These are phyloP conservation scores for Onthophagus taurus DNA, from an alignment of 1,140 invertebrate genomes.

Conservation along the genomic window DNA sequence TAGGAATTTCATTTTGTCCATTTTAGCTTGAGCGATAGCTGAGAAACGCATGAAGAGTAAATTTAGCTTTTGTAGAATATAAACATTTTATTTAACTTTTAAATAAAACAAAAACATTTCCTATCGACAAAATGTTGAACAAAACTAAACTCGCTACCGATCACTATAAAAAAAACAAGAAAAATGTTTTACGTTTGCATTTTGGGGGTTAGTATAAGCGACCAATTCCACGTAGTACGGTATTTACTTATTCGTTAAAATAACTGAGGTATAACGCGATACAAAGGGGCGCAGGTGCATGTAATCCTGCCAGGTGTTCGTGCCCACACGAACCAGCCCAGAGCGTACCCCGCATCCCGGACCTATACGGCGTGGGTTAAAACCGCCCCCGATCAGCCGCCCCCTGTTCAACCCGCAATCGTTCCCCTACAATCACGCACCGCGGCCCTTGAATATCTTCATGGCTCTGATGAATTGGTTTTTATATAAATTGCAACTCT, in stretches of 20 bases:
- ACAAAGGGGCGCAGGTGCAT: slow-evolving; percentile 12
- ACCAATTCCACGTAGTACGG: too few species aligned
- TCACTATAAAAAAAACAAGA: background rate
- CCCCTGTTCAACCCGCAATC: background rate
- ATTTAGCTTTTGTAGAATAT: too few species aligned
- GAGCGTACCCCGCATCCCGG: slow-evolving; percentile 4
- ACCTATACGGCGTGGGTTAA: background rate
- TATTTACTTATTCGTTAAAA: background rate
- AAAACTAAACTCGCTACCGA: background rate
- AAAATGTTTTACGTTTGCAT: too few species aligned
- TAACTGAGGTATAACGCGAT: slow-evolving; percentile 6
- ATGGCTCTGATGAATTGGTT: too few species aligned
- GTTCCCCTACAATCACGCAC: background rate
- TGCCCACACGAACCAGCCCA: slow-evolving; percentile 8
- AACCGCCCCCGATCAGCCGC: background rate
- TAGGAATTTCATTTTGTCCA: too few species aligned
- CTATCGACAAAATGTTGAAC: background rate
- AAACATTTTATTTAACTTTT: too few species aligned
- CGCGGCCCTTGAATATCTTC: too few species aligned
- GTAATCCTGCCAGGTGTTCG: slow-evolving; percentile 17
- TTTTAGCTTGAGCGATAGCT: too few species aligned
- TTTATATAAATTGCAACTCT: too few species aligned
- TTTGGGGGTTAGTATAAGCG: too few species aligned
- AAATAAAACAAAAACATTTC: too few species aligned
- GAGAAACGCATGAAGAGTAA: too few species aligned